Evolutionary conservation across 2,888 invertebrate genomes (phyloP), one percentile per base, ranked within the genome.

Genomic region (Hetaerina titia): DNA sequence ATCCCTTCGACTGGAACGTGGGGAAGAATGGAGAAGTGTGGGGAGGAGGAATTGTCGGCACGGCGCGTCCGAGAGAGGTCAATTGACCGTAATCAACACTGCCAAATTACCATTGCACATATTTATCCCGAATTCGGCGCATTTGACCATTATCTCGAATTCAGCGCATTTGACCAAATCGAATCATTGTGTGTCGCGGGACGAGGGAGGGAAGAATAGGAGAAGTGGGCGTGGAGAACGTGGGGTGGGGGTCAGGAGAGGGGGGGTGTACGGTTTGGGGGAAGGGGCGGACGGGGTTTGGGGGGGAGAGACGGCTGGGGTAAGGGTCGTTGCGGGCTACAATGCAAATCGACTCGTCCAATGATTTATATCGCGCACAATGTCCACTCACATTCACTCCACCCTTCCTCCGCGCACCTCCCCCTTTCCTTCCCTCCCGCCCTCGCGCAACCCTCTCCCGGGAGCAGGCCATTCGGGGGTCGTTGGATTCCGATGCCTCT

Each of bases 131-230:
- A 92, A 74, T 92, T 92, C 92, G 92, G 69, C 69, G 92, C 69
- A 92, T 92, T 92, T 92, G 92, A 22, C 92, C 92, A 92, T 92
- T 56, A 92, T 92, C 92, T 64, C 92, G 92, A 74, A 92, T 92
- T 92, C 92, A 31, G 92, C 69, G 92, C 92, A 92, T 92, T 92
- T 92, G 92, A 45, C 92, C 92, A 92, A 92, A 92, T 92, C 92
- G 69, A 92, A 92, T 92, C 92, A 92, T 92, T 92, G 92, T 92
- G 56, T 81, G 81, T 81, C 19, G 69, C 81, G 81, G 81, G 9
- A 31, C 31, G 69, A 69, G 69, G 81, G 4, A 22, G 81, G 45
- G 45, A 45, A 45, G 1, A 45, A 45, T 45, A 45, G 45, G 45
- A 45, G 45, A 45, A 45, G 45, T 45, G 45, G 45, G 45, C 45